Percentiles rank a stretch among this genome's conserved stretches.
Conservation (phyloP, 2,113 vertebrate species). For the Sapajus apella region DNA sequence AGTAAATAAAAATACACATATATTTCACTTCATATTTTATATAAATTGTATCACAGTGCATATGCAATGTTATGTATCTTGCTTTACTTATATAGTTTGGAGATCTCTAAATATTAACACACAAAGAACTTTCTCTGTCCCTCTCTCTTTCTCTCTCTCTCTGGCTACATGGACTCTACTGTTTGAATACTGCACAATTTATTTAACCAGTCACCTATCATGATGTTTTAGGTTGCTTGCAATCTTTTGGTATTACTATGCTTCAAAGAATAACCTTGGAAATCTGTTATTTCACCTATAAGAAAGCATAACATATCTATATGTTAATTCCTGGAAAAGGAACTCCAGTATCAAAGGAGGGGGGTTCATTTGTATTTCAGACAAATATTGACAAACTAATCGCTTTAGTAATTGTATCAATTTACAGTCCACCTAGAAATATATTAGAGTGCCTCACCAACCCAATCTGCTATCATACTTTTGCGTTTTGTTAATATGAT, state of each 20-base stretch:
- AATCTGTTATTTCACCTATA: background rate
- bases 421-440: background rate
- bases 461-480: background rate
- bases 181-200: background rate
- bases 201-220: background rate
- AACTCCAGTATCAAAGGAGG: background rate
- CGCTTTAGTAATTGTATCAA: background rate
- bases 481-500: background rate
- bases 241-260: background rate
- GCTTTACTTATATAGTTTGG: background rate
- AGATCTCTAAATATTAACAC: background rate
- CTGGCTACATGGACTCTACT: background rate
- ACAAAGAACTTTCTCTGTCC: background rate
- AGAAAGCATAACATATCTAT: background rate
- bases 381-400: background rate
- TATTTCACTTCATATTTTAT: background rate
- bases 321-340: background rate
- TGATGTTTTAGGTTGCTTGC: background rate
- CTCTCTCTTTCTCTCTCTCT: background rate
- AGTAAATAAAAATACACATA: background rate
- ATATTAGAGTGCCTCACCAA: background rate
- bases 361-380: background rate
- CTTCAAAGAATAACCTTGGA: background rate
- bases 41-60: background rate
- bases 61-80: background rate